Evolutionary conservation across 92 coral and sea anemone genomes (phyloP), one percentile per base, ranked within the genome.

Genomic region (Chrysogorgia sp.): DNA sequence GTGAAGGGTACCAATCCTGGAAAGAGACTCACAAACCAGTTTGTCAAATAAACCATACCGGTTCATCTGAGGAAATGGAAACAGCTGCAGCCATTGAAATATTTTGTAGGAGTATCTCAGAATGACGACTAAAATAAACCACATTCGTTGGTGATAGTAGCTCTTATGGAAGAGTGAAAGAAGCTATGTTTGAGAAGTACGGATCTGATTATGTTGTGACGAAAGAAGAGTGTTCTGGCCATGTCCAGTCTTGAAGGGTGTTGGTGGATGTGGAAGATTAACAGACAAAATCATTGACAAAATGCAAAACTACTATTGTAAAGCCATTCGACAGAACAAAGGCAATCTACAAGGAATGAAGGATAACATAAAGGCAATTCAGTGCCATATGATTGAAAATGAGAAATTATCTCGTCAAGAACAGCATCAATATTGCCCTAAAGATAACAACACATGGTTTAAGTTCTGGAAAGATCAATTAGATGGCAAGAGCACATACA

Each of bases 91-190:
- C 90, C 24, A 83, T 83, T 45, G 87, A 87, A 67, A 87, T 87
- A 28, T 83, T 87, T 72, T 23, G 64, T 2, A 25, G 80, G 29
- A 83, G 90, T 81, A 79, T 87, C 20, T 24, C 65, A 29, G 60
- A 55, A 40, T 53, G 90, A 29, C 57, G 71, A 52, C 81, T 87
- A 50, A 57, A 78, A 29, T 87, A 87, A 43, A 87, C 90, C 43
- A 52, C 81, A 21, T 87, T 79, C 71, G 88, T 87, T 15, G 91
- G 91, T 12, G 91, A 87, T 72, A 83, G 91, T 77, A 83, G 87
- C 63, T 76, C 84, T 56, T 87, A 53, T 70, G 88, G 88, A 14
- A 2, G 70, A 6, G 70, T 65, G 34, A 65, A 70, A 53, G 90
- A 83, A 63, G 87, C 85, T 21, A 20, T 87, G 60, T 49, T 34